phyloP scores from a whole-genome alignment of 1,140 invertebrate species.

The Drosophila tristis region DNA sequence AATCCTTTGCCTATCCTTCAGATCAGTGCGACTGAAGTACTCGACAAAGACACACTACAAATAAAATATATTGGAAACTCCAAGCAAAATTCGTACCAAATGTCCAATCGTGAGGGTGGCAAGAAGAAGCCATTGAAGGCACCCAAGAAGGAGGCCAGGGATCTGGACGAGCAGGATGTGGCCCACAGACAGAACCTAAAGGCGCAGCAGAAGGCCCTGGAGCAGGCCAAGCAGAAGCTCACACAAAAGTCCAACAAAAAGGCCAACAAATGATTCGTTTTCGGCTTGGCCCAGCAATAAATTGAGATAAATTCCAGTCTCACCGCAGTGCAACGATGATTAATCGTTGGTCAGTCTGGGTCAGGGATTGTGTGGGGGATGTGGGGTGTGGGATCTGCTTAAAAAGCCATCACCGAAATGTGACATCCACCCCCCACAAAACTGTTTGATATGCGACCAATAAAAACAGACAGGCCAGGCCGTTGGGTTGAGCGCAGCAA shows the following conservation, averaged over 20 bases:
- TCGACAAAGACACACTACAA: background rate
- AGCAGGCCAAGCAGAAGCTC: background rate
- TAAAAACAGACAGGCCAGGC: background rate
- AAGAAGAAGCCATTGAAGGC: too few relatives aligned
- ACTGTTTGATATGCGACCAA: too few relatives aligned
- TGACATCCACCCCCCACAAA: background rate
- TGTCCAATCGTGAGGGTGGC: too few relatives aligned
- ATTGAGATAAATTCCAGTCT: background rate
- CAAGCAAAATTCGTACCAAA: too few relatives aligned
- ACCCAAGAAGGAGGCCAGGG: too few relatives aligned
- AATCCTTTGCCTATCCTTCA: background rate
- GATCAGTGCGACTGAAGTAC: background rate
- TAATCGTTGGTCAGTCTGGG: background rate
- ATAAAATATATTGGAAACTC: too few relatives aligned
- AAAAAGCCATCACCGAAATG: background rate
- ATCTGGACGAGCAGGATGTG: too few relatives aligned
- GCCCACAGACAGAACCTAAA: background rate
- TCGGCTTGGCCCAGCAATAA: background rate
- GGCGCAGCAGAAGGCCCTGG: background rate
- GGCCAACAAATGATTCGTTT: background rate
- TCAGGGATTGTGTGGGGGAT: background rate
- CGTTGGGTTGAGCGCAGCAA: constrained; percentile 50
- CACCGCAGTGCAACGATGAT: background rate
- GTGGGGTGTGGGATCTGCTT: too few relatives aligned
- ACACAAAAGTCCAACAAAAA: background rate